Conservation (phyloP, 2,113 vertebrate species). For the Columbina picui region DNA sequence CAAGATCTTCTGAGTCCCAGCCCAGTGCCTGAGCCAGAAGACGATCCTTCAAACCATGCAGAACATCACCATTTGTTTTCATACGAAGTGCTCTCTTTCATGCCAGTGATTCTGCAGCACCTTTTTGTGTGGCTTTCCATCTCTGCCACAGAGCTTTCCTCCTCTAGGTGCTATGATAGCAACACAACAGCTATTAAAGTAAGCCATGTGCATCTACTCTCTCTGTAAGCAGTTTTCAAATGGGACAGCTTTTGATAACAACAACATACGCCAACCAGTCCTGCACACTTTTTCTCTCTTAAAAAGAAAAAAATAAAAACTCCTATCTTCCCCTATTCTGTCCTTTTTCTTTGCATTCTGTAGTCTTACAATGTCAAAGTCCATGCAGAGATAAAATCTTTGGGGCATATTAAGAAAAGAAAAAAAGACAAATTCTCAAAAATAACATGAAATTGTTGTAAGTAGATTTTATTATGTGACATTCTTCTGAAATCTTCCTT, state of each 20-base stretch:
- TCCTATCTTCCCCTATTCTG: background rate
- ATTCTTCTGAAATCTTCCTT: background rate
- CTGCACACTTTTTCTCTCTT: background rate
- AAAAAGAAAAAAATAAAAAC: background rate
- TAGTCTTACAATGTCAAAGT: background rate
- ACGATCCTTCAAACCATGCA: background rate
- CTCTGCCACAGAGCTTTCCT: background rate
- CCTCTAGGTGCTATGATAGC: background rate
- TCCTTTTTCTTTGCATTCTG: background rate
- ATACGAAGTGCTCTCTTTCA: background rate
- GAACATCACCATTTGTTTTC: constrained; percentile 39
- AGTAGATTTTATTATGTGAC: background rate
- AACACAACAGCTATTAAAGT: background rate
- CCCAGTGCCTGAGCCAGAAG: background rate
- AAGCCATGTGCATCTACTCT: background rate
- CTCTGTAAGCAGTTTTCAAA: background rate
- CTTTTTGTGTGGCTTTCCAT: background rate
- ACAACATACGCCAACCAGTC: background rate
- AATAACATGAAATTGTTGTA: background rate
- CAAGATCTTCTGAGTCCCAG: background rate
- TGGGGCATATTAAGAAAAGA: background rate
- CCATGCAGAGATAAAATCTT: background rate
- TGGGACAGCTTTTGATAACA: background rate
- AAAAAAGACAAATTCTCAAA: background rate
- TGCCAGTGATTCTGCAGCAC: background rate